Evolutionary conservation across 2,797 vertebrate genomes (phyloP).

Genomic region (Microctenopoma lineatum): DNA sequence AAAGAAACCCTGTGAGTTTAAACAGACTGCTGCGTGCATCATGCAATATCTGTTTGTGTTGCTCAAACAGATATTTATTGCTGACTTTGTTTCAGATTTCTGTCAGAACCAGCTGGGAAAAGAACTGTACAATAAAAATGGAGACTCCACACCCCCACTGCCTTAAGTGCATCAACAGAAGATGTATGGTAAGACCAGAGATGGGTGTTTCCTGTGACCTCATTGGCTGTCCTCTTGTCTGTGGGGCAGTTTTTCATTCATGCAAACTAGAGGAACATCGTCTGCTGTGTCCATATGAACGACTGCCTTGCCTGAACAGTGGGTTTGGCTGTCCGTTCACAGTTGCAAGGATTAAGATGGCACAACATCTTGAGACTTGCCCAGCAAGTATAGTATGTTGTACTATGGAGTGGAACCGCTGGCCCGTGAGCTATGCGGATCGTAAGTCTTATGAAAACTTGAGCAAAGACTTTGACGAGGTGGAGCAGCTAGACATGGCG

Average conservation of each 20-base stretch:
- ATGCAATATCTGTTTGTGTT: background rate
- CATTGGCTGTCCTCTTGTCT: slow-evolving; percentile 93
- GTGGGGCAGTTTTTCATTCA: slow-evolving; percentile 95
- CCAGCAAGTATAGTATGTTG: slow-evolving; percentile 98
- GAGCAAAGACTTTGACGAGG: slow-evolving; percentile 95
- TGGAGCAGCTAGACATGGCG: slow-evolving; percentile 98
- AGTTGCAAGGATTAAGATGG: slow-evolving; percentile 91
- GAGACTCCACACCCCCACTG: slow-evolving; percentile 93
- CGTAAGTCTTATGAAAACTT: slow-evolving; percentile 96
- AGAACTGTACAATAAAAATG: slow-evolving; percentile 76
- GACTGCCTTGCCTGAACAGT: slow-evolving; percentile 93
- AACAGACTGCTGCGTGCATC: background rate
- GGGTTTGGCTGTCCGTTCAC: slow-evolving; percentile 96
- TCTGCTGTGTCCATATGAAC: slow-evolving; percentile 93
- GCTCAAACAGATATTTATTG: background rate
- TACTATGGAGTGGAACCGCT: slow-evolving; percentile 99
- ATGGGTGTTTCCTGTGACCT: slow-evolving; percentile 92
- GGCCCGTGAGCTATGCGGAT: slow-evolving; percentile 98
- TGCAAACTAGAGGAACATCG: slow-evolving; percentile 95
- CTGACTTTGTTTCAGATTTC: slow-evolving; percentile 61
- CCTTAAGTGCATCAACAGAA: slow-evolving; percentile 93
- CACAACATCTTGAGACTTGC: slow-evolving; percentile 92
- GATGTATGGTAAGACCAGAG: slow-evolving; percentile 97
- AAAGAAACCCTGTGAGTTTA: slow-evolving; percentile 13
- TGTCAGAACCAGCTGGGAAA: slow-evolving; percentile 14